Conservation (phyloP, 2,888 invertebrate species). For the Eristalis arbustorum region DNA sequence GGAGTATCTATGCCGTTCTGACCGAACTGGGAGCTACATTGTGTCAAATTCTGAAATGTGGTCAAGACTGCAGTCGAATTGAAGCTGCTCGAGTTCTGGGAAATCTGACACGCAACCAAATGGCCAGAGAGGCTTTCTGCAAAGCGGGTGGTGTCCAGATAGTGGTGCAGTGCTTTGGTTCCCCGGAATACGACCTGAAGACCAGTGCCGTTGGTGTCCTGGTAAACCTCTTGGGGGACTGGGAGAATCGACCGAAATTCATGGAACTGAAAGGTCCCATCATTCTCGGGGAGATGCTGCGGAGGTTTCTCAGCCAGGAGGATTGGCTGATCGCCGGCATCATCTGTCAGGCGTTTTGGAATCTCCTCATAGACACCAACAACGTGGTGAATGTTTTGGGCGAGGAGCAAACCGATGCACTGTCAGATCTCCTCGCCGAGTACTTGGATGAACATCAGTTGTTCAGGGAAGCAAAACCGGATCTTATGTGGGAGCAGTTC, state of each 20-base stretch:
- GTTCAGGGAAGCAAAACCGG: constrained; percentile 74
- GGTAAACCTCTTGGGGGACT: constrained; percentile 87
- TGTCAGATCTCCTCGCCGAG: constrained; percentile 82
- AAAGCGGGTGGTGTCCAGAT: constrained; percentile 84
- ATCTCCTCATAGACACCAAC: constrained; percentile 83
- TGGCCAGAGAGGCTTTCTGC: constrained; percentile 84
- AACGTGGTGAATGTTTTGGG: constrained; percentile 81
- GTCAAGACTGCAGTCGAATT: constrained; percentile 79
- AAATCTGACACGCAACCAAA: constrained; percentile 88
- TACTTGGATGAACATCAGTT: constrained; percentile 83
- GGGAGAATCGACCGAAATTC: constrained; percentile 82
- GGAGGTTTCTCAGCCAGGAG: constrained; percentile 82
- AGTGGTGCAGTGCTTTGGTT: constrained; percentile 83
- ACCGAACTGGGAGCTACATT: constrained; percentile 75
- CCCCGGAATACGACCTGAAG: constrained; percentile 85
- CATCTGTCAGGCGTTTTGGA: constrained; percentile 89
- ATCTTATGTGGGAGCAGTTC: constrained; percentile 86
- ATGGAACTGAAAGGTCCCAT: constrained; percentile 81
- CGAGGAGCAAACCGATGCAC: constrained; percentile 81
- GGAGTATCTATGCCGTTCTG: constrained; percentile 76
- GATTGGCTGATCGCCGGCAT: constrained; percentile 87
- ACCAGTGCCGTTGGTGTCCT: constrained; percentile 90
- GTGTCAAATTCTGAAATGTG: constrained; percentile 74
- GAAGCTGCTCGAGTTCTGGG: constrained; percentile 91
- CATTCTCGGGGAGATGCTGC: constrained; percentile 82